Base-by-base conservation (phyloP, 2,797 vertebrate genomes). In the Apogon talboti region DNA sequence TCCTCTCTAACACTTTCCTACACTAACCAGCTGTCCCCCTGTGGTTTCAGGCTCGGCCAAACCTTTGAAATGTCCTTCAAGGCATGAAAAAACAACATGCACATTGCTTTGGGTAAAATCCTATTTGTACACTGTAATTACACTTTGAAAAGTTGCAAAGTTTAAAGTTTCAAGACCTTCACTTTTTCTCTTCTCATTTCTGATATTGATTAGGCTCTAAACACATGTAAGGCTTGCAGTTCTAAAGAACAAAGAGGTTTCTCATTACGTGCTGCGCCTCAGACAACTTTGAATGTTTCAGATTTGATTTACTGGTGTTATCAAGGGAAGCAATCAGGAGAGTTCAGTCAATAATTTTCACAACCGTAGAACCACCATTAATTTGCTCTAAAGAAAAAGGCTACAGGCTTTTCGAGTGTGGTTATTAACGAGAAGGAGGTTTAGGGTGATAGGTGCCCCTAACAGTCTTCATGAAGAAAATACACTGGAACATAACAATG, bases 61-160 rank as follows among this genome's bases (percentile, higher is more conserved):
- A 89, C 85, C 89, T 92, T 92, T 92, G 91, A 93, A 93, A 92
- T 88, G 84, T 93, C 92, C 89, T 91, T 92, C 86, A 91, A 91
- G 89, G 89, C 89, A 58, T 79, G 74, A 80, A 85, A 84, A 85
- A 88, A 89, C 68, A 91, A 87, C 86, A 91, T 85, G 79, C 76
- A 76, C 79, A 87, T 73, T 84, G 87, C 89, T 90, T 90, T 91
- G 89, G 90, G 91, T 90, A 89, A 90, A 92, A 89, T 91, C 85
- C 74, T 89, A 89, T 92, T 92, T 92, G 89, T 92, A 90, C 84
- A 87, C 83, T 79, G 62, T 91, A 92, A 93, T 92, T 92, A 86
- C 60, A 61, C 87, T 93, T 91, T 91, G 83, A 91, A 90, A 92
- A 91, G 88, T 91, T 91, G 79, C 84, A 88, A 89, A 90, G 92